A percentile compares a stretch with the other conserved stretches of the same genome.
phyloP scores from a whole-genome alignment of 2,888 invertebrate genomes.

The Antheraea yamamai region DNA sequence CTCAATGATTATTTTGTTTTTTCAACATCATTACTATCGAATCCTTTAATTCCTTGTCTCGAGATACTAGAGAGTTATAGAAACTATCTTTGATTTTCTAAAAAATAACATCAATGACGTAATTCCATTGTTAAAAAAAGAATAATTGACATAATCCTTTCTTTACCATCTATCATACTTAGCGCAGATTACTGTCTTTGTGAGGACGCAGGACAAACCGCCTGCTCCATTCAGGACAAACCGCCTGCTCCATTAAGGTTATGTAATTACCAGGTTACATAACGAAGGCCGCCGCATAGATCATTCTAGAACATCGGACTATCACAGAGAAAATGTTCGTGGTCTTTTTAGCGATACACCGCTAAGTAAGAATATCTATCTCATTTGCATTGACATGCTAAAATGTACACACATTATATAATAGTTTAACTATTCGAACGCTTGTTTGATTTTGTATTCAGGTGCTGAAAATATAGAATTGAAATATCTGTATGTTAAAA shows the following conservation, averaged over 20 bases:
- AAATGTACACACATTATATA: slow-evolving; percentile 25
- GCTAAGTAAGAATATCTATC: slow-evolving; percentile 43
- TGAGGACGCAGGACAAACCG: background rate
- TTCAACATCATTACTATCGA: slow-evolving; percentile 22
- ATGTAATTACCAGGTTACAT: background rate
- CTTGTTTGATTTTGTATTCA: background rate
- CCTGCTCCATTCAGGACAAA: background rate
- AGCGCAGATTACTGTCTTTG: background rate
- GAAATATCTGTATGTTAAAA: background rate
- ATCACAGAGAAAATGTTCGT: slow-evolving; percentile 21
- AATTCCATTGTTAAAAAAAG: background rate
- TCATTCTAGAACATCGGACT: slow-evolving; percentile 15
- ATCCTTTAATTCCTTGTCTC: slow-evolving; percentile 13
- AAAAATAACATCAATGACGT: background rate
- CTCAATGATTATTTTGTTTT: slow-evolving; percentile 38
- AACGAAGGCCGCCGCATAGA: background rate
- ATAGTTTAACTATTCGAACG: background rate
- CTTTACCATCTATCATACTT: background rate
- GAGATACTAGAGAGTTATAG: slow-evolving; percentile 1
- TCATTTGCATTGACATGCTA: slow-evolving; percentile 43
- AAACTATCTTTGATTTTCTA: background rate
- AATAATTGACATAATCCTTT: background rate
- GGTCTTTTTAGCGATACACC: slow-evolving; percentile 33
- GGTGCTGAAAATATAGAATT: background rate
- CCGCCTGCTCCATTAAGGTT: background rate